These are phyloP conservation scores for Phalanger gymnotis DNA, from an alignment of 2,797 vertebrate species.

Conservation along the genomic window DNA sequence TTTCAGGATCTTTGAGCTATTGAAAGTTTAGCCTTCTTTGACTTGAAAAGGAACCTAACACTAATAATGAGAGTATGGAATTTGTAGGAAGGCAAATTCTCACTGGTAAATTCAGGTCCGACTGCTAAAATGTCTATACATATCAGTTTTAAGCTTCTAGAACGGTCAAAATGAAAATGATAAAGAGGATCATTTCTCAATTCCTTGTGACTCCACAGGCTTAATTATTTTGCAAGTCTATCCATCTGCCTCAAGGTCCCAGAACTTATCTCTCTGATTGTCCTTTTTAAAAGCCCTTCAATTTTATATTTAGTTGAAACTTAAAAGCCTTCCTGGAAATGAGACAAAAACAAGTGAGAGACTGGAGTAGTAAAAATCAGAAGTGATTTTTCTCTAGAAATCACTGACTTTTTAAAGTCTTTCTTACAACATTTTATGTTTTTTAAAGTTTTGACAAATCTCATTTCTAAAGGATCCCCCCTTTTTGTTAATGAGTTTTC, in stretches of 20 bases:
- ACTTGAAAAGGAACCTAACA: constrained; percentile 69
- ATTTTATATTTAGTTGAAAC: constrained; percentile 64
- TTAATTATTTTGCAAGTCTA: constrained; percentile 66
- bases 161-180: constrained; percentile 50
- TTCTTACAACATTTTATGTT: constrained; percentile 40
- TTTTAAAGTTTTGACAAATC: constrained; percentile 54
- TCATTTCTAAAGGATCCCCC: constrained; percentile 43
- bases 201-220: constrained; percentile 50
- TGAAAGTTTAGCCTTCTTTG: constrained; percentile 65
- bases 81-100: constrained; percentile 66
- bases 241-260: constrained; percentile 47
- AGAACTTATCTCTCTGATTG: constrained; percentile 46
- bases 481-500: constrained; percentile 40
- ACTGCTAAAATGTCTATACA: constrained; percentile 65
- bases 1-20: constrained; percentile 65
- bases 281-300: constrained; percentile 55
- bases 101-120: constrained; percentile 67
- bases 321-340: constrained; percentile 56
- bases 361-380: constrained; percentile 50
- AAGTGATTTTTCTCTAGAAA: constrained; percentile 62
- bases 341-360: constrained; percentile 32
- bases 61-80: constrained; percentile 67
- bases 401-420: constrained; percentile 39
- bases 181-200: constrained; percentile 63
- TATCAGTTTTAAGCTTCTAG: constrained; percentile 68